Conservation (phyloP, 2,797 vertebrate genomes). For the Xenopus petersii region DNA sequence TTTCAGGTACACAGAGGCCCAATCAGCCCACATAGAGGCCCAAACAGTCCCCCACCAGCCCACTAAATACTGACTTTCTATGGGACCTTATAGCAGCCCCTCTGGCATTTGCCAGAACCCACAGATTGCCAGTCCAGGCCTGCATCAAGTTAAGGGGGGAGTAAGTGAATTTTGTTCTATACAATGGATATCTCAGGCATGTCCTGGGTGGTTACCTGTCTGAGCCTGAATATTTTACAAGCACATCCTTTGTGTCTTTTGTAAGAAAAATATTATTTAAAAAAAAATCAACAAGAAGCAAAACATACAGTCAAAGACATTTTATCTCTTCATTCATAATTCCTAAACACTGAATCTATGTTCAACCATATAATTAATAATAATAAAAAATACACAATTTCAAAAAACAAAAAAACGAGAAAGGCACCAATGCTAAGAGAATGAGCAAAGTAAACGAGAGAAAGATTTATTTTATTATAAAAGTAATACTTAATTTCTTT, state of each 20-base stretch:
- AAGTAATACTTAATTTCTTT: constrained; percentile 44
- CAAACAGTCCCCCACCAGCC: too few relatives aligned
- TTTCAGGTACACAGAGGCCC: too few relatives aligned
- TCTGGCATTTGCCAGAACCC: too few relatives aligned
- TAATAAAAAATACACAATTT: constrained; percentile 32
- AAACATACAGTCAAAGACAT: constrained; percentile 37
- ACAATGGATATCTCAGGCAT: too few relatives aligned
- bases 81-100: too few relatives aligned
- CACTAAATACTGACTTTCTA: too few relatives aligned
- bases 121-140: too few relatives aligned
- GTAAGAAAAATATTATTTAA: constrained; percentile 3
- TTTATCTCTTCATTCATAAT: constrained; percentile 42
- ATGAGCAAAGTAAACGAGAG: constrained; percentile 35
- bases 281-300: constrained; percentile 10
- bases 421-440: constrained; percentile 46
- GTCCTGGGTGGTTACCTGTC: too few relatives aligned
- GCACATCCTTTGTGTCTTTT: not conserved
- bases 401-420: constrained; percentile 28
- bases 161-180: too few relatives aligned
- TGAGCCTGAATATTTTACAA: too few relatives aligned
- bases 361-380: constrained; percentile 30
- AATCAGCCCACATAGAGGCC: too few relatives aligned
- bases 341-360: constrained; percentile 41
- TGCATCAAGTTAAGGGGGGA: too few relatives aligned
- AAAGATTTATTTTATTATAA: constrained; percentile 36